Evolutionary conservation across 2,888 invertebrate genomes (phyloP), one percentile per base, ranked within the genome.

Genomic region (Crocallis elinguaria): DNA sequence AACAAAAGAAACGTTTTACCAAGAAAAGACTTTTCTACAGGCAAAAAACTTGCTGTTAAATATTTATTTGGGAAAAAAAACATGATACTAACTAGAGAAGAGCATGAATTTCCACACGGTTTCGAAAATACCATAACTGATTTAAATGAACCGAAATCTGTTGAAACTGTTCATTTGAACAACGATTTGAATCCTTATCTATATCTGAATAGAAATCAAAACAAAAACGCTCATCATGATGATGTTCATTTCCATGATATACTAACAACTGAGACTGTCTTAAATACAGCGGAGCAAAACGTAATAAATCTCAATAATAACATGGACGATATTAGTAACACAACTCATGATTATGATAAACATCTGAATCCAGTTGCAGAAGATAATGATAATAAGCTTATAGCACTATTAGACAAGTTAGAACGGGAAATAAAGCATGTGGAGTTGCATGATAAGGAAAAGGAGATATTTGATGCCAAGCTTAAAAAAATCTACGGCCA

Each of bases 401-500:
- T 88, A 57, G 54, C 51, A 32, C 64, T 88, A 43, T 64, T 88
- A 23, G 75, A 86, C 46, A 79, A 69, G 50, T 65, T 88, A 50
- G 86, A 87, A 59, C 64, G 66, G 66, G 81, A 86, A 77, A 79
- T 84, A 0, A 79, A 78, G 41, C 71, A 82, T 50, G 64, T 80
- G 21, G 71, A 85, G 45, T 54, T 86, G 11, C 67, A 71, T 49
- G 71, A 67, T 1, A 69, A 54, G 3, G 77, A 81, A 53, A 87
- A 80, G 66, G 70, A 82, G 61, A 60, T 84, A 41, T 73, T 87
- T 44, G 80, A 87, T 66, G 75, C 69, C 1, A 88, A 83, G 71
- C 74, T 88, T 12, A 72, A 79, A 46, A 82, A 82, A 71, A 84
- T 88, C 44, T 87, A 87, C 12, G 82, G 73, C 0, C 67, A 64